Conservation (phyloP, 2,888 invertebrate species). For the Hartigia nigra region DNA sequence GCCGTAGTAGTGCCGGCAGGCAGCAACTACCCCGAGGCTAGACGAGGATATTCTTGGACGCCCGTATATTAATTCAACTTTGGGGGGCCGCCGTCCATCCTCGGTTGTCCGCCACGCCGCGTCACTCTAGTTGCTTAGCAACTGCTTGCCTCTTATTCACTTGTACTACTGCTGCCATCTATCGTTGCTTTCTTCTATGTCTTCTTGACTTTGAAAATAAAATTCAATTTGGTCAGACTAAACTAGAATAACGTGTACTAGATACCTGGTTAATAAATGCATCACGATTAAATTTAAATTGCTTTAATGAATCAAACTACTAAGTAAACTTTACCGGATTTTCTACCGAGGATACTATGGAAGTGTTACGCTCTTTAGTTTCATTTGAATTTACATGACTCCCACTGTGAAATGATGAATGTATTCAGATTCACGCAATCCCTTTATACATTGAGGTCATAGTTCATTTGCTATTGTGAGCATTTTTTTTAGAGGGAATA, state of each 20-base stretch:
- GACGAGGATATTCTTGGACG: constrained; percentile 56
- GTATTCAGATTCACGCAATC: not conserved
- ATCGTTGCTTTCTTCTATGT: not conserved
- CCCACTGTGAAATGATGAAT: not conserved
- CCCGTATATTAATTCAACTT: constrained; percentile 57
- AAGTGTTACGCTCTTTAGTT: not conserved
- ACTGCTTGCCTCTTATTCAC: constrained; percentile 31
- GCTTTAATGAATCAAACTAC: not conserved
- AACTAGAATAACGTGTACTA: not conserved
- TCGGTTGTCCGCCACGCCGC: constrained; percentile 31
- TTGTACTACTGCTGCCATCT: not conserved
- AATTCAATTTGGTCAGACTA: not conserved
- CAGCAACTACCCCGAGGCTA: constrained; percentile 41
- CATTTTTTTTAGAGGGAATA: not conserved
- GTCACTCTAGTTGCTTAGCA: constrained; percentile 57
- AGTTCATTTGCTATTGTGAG: not conserved
- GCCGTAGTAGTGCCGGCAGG: constrained; percentile 41
- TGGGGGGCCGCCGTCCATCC: constrained; percentile 41
- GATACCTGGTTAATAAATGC: not conserved
- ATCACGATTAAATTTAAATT: not conserved
- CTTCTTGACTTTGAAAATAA: not conserved
- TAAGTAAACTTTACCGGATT: not conserved
- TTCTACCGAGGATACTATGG: not conserved
- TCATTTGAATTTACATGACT: not conserved
- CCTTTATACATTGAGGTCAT: not conserved